phyloP scores from a whole-genome alignment of 2,888 invertebrate genomes.

The Hermaeophaga mercurialis region DNA sequence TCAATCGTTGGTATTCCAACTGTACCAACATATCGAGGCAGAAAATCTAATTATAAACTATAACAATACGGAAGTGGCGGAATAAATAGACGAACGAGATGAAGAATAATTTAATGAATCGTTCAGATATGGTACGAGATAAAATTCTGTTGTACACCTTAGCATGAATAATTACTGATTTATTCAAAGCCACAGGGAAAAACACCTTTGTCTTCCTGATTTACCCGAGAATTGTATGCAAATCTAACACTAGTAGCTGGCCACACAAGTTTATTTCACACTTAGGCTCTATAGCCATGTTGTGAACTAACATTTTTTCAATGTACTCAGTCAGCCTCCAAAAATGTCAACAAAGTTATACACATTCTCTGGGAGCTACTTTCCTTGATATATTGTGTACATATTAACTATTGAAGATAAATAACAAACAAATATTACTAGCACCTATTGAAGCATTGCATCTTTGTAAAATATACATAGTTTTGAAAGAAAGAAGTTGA shows the following conservation, averaged over 20 bases:
- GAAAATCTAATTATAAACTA: constrained; percentile 9
- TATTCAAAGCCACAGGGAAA: constrained; percentile 17
- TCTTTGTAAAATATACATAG: too few species aligned
- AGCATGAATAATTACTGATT: constrained; percentile 16
- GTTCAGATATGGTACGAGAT: constrained; percentile 11
- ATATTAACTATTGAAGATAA: too few species aligned
- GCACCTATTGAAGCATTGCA: too few species aligned
- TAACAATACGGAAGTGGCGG: constrained; percentile 1
- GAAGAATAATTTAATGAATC: constrained; percentile 22
- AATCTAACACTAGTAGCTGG: constrained; percentile 12
- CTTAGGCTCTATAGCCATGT: too few species aligned
- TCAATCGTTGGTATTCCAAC: constrained; percentile 8
- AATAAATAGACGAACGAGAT: constrained; percentile 7
- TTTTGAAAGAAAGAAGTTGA: too few species aligned
- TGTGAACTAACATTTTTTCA: too few species aligned
- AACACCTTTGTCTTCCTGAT: constrained; percentile 20
- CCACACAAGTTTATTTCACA: constrained; percentile 1
- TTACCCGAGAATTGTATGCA: constrained; percentile 18
- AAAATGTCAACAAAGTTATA: too few species aligned
- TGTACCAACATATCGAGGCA: constrained; percentile 1
- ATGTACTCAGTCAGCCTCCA: too few species aligned
- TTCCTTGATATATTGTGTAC: too few species aligned
- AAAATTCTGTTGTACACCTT: constrained; percentile 19
- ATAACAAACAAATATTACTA: too few species aligned
- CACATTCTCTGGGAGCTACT: too few species aligned